Evolutionary conservation across 1,140 invertebrate genomes (phyloP).

Genomic region (Scylla paramamosain): DNA sequence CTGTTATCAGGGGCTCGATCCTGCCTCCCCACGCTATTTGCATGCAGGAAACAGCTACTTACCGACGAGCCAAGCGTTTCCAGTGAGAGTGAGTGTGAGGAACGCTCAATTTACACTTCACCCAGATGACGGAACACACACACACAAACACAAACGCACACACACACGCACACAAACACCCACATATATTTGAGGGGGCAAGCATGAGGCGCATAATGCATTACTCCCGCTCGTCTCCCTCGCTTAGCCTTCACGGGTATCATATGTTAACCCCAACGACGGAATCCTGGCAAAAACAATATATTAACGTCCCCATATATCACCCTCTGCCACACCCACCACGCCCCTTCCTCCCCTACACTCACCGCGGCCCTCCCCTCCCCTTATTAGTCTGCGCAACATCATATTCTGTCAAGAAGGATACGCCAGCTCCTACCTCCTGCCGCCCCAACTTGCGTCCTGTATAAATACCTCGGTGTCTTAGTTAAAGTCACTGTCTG

Average conservation of each 20-base stretch:
- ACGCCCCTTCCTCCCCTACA: constrained; percentile 3
- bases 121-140: neutral
- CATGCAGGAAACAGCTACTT: neutral
- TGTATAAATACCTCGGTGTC: neutral
- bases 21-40: neutral
- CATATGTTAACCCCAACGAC: neutral
- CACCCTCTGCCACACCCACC: neutral
- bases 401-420: neutral
- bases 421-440: neutral
- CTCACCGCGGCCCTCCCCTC: neutral
- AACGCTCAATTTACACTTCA: neutral
- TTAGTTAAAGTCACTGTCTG: neutral
- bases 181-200: neutral
- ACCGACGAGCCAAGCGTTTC: neutral
- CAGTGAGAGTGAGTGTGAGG: neutral
- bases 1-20: neutral
- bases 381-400: neutral
- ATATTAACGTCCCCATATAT: constrained; percentile 23
- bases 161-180: neutral
- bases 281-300: constrained; percentile 5
- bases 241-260: neutral
- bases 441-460: neutral
- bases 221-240: neutral
- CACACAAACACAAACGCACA: no score
- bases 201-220: neutral